Base-by-base conservation (phyloP, 1,140 invertebrate species). In the Lithobius niger region DNA sequence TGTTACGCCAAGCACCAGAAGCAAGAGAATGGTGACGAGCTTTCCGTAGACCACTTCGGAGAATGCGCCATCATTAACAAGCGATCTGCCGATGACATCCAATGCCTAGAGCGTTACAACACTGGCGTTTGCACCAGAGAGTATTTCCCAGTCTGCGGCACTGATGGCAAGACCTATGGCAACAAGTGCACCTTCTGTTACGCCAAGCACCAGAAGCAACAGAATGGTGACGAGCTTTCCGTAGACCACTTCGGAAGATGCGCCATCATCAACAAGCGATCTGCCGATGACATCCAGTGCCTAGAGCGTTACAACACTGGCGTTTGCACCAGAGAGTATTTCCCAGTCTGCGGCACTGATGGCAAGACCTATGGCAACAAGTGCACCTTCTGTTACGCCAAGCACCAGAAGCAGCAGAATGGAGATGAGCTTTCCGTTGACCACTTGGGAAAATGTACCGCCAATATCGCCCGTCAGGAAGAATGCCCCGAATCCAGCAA, bases 161-260 rank as follows among this genome's bases (percentile, higher is more conserved):
- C 82, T 3, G 82, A 86, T 64, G 84, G 85, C 26, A 85, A 85
- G 71, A 91, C 87, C 1, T 93, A 92, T 70, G 80, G 81, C 22
- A 91, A 90, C 69, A 83, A 88, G 65, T 92, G 88, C 69, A 76
- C 79, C 57, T 75, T 92, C 60, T 75, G 81, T 52, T 79, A 83
- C 58, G 83, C 87, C 66, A 81, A 81, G 22, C 88, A 86, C 66
- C 75, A 82, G 21, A 13, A 50, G 19, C 22, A 27, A 26, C 13
- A 50, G 27, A 19, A 50, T 3, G 48, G 27, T 27, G 22, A 50
- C n/a, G n/a, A n/a, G n/a, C n/a, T n/a, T n/a, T n/a, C n/a, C n/a
- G n/a, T n/a, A n/a, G n/a, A n/a, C n/a, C n/a, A n/a, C n/a, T n/a
- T n/a, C n/a, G n/a, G n/a, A n/a, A n/a, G n/a, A n/a, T n/a, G n/a